phyloP scores from a whole-genome alignment of 2,113 vertebrate genomes.

The Archocentrus centrarchus region DNA sequence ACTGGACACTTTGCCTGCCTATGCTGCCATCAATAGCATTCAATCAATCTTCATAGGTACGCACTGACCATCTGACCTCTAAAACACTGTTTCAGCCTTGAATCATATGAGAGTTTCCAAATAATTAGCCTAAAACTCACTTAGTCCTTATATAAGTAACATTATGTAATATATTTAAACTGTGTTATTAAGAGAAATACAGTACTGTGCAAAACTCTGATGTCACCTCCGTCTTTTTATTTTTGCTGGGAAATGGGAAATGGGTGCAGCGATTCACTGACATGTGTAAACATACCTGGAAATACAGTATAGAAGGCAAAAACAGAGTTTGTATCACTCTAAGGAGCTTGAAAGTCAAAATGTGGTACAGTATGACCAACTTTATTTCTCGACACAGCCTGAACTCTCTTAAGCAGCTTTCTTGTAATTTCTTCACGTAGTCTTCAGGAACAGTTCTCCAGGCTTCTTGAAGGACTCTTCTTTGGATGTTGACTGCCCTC shows the following conservation, averaged over 20 bases:
- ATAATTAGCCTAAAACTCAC: background rate
- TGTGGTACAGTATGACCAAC: background rate
- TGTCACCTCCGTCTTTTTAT: background rate
- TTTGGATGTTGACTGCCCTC: too few relatives aligned
- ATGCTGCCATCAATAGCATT: constrained; percentile 16
- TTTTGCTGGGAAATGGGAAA: background rate
- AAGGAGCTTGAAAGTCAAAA: background rate
- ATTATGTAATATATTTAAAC: background rate
- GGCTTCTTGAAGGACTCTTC: too few relatives aligned
- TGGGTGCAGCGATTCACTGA: background rate
- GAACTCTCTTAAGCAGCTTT: too few relatives aligned
- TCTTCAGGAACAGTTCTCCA: too few relatives aligned
- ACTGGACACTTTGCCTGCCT: constrained; percentile 27
- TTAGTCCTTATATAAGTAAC: background rate
- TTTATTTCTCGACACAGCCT: background rate
- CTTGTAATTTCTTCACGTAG: too few relatives aligned
- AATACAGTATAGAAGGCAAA: background rate
- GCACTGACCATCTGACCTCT: background rate
- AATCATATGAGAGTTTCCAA: background rate
- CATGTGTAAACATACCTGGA: background rate
- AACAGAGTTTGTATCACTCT: background rate
- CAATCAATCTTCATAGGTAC: background rate
- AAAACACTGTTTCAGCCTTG: background rate
- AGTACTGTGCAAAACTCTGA: background rate
- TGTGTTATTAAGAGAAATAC: background rate